These are phyloP conservation scores for Echinops telfairi DNA, from an alignment of 2,113 vertebrate genomes.

Conservation along the genomic window DNA sequence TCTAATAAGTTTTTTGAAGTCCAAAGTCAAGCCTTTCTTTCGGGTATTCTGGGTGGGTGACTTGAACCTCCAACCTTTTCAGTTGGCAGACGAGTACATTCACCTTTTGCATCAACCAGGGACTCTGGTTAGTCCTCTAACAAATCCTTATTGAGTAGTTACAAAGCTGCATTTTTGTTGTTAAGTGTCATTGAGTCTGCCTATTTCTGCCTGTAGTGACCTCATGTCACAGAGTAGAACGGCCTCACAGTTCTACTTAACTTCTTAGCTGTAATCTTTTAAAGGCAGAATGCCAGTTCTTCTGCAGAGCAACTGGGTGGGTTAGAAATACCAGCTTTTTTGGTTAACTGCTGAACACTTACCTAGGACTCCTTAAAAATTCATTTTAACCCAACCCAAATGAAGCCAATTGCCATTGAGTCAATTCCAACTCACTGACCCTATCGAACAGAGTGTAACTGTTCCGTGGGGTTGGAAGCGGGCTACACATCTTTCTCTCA, in stretches of 20 bases:
- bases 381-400: background rate
- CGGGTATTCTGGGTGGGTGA: background rate
- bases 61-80: background rate
- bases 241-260: background rate
- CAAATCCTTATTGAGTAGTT: background rate
- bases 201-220: background rate
- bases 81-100: background rate
- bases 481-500: no score
- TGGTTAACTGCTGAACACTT: background rate
- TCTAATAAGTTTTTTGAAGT: no score
- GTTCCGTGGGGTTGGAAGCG: no score
- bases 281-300: background rate
- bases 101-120: background rate
- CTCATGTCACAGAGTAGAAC: background rate
- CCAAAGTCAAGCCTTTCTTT: background rate
- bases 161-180: background rate
- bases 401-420: no score
- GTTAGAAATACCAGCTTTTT: background rate
- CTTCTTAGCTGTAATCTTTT: background rate
- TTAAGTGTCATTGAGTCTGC: background rate
- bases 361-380: background rate
- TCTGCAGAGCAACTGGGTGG: background rate
- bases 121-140: constrained; percentile 1
- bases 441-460: no score
- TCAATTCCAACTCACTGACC: no score